These are phyloP conservation scores for Collichthys lucidus DNA, from an alignment of 2,113 vertebrate genomes.

Conservation along the genomic window DNA sequence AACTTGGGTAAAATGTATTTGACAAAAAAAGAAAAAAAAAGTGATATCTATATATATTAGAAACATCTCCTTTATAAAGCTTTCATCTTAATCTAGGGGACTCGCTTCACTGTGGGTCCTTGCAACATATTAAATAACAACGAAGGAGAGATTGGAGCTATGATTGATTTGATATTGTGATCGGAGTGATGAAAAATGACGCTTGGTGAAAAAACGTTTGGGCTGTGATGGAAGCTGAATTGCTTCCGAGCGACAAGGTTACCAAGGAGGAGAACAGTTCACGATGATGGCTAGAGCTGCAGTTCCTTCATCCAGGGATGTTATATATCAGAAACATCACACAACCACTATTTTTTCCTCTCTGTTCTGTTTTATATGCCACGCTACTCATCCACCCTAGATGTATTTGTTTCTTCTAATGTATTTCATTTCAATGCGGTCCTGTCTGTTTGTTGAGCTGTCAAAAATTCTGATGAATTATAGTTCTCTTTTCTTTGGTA, in stretches of 20 bases:
- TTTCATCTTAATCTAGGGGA: slow-evolving; percentile 44
- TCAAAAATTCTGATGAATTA: slow-evolving; percentile 63
- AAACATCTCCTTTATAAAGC: slow-evolving; percentile 60
- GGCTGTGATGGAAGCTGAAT: slow-evolving; percentile 40
- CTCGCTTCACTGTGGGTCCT: slow-evolving; percentile 13
- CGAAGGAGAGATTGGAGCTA: slow-evolving; percentile 12
- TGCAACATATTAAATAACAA: slow-evolving; percentile 36
- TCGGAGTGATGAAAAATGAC: slow-evolving; percentile 11
- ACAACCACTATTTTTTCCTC: slow-evolving; percentile 18
- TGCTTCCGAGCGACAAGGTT: slow-evolving; percentile 13
- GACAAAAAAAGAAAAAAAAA: slow-evolving; percentile 20
- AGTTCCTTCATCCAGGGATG: slow-evolving; percentile 49
- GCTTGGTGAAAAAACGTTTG: not conserved
- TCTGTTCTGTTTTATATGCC: slow-evolving; percentile 58
- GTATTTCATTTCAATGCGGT: slow-evolving; percentile 72
- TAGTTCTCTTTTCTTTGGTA: slow-evolving; percentile 73
- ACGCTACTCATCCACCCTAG: slow-evolving; percentile 49
- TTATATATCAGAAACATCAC: slow-evolving; percentile 54
- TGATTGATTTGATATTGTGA: slow-evolving; percentile 1
- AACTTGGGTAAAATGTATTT: slow-evolving; percentile 67
- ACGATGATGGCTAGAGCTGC: slow-evolving; percentile 26
- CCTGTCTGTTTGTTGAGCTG: slow-evolving; percentile 76
- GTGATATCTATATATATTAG: slow-evolving; percentile 42
- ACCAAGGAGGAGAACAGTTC: slow-evolving; percentile 44
- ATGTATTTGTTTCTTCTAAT: slow-evolving; percentile 75